Evolutionary conservation across 2,797 vertebrate species (phyloP).

Genomic region (Chiroxiphia lanceolata): DNA sequence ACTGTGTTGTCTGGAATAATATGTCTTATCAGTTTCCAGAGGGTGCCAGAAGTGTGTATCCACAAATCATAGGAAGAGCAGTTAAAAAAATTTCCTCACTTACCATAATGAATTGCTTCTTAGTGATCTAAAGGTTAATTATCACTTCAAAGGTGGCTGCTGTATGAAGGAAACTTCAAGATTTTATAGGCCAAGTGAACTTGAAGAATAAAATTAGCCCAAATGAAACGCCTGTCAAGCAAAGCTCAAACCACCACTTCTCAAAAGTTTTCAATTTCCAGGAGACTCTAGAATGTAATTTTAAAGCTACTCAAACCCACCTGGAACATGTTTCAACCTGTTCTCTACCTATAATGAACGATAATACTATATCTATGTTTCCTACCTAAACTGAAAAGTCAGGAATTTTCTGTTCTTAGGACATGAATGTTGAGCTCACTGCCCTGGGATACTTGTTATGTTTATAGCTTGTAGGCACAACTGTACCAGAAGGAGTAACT

Average conservation of each 20-base stretch:
- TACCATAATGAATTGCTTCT: neutral
- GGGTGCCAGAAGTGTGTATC: neutral
- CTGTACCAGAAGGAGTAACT: neutral
- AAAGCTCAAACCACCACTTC: neutral
- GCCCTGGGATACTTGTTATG: neutral
- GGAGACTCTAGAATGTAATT: neutral
- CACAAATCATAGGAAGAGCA: neutral
- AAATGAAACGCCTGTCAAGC: neutral
- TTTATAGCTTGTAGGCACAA: neutral
- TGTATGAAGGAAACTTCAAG: neutral
- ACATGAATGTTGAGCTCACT: neutral
- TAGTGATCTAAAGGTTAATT: conserved; percentile 12
- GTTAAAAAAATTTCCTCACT: neutral
- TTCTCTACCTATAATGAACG: neutral
- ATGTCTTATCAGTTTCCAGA: neutral
- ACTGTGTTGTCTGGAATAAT: neutral
- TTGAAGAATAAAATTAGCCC: neutral
- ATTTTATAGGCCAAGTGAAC: neutral
- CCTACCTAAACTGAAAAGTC: neutral
- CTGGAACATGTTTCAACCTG: neutral
- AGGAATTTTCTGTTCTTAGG: neutral
- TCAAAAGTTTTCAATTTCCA: neutral
- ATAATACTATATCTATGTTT: neutral
- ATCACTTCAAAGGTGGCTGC: neutral
- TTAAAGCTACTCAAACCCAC: neutral